A percentile compares a stretch with the other conserved stretches of the same genome.
Evolutionary conservation across 37 sponge, comb jelly and placozoan species (phyloP).

Genomic region (Hexactinellida sp.): DNA sequence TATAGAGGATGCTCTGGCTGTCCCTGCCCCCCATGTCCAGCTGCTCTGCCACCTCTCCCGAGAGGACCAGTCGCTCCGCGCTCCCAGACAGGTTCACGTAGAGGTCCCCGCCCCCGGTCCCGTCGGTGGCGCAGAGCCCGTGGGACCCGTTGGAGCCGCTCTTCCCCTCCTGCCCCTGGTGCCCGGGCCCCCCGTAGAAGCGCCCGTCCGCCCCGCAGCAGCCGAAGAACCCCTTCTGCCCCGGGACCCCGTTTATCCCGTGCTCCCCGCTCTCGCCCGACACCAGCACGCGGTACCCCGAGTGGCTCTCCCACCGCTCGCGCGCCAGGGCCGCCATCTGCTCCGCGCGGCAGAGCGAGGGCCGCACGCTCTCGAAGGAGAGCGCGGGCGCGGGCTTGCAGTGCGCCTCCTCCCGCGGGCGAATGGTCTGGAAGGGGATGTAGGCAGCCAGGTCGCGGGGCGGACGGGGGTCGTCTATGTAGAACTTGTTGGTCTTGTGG

Average conservation of each 20-base stretch:
- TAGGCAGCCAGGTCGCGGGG: not conserved
- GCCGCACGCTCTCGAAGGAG: not conserved
- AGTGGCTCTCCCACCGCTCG: not conserved
- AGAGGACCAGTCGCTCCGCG: not conserved
- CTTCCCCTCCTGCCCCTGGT: not conserved
- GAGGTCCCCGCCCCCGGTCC: not conserved
- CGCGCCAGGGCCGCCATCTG: not conserved
- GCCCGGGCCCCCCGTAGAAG: conserved; percentile 32
- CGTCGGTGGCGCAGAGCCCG: conserved; percentile 6
- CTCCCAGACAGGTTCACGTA: not conserved
- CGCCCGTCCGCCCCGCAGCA: conserved; percentile 21
- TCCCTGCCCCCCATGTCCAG: not conserved
- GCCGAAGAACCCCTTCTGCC: conserved; percentile 27
- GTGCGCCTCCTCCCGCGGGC: not conserved
- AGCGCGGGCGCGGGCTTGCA: not conserved
- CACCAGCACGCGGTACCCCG: conserved; percentile 36
- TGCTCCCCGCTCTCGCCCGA: conserved; percentile 26
- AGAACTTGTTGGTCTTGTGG: conserved; percentile 20
- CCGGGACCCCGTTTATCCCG: conserved; percentile 30
- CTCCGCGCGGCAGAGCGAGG: not conserved
- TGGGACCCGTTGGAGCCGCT: not conserved
- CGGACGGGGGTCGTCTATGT: conserved; percentile 29
- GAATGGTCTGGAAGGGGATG: not conserved
- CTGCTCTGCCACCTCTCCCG: not conserved
- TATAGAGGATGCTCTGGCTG: not conserved